A percentile compares a stretch with the other conserved stretches of the same genome.
phyloP scores from a whole-genome alignment of 92 coral and sea anemone genomes.

The Plumapathes pennacea region DNA sequence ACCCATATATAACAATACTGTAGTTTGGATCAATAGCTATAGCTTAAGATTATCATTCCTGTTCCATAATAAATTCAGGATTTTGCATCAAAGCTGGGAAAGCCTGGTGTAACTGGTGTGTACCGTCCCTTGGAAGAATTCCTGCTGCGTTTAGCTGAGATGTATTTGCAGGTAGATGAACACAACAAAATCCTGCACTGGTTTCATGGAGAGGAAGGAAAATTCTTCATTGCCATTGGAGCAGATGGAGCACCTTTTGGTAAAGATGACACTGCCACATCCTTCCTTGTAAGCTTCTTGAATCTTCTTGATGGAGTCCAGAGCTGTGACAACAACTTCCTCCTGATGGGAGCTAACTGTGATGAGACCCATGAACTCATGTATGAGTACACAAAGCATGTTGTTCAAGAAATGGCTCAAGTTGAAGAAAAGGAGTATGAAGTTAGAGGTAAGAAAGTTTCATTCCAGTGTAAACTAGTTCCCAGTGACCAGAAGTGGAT shows the following conservation, averaged over 20 bases:
- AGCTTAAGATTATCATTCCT: no score
- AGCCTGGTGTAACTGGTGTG: slow-evolving; percentile 31
- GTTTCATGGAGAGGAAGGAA: slow-evolving; percentile 37
- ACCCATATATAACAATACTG: no score
- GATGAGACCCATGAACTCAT: slow-evolving; percentile 40
- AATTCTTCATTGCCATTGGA: slow-evolving; percentile 38
- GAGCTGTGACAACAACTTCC: slow-evolving; percentile 43
- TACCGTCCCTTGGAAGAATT: slow-evolving; percentile 35
- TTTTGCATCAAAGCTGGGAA: no score
- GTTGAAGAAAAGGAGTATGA: slow-evolving; percentile 24
- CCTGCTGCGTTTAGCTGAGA: slow-evolving; percentile 26
- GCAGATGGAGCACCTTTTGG: slow-evolving; percentile 58
- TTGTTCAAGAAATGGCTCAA: slow-evolving; percentile 27
- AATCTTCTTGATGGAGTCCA: slow-evolving; percentile 37
- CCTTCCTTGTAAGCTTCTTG: slow-evolving; percentile 35
- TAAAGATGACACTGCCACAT: slow-evolving; percentile 50
- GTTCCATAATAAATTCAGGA: no score
- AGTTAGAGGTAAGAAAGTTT: slow-evolving; percentile 7
- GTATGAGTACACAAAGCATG: slow-evolving; percentile 44
- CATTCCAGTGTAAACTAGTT: slow-evolving; percentile 34
- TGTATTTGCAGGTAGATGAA: slow-evolving; percentile 22
- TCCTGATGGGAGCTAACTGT: slow-evolving; percentile 53
- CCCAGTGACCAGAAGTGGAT: slow-evolving; percentile 57
- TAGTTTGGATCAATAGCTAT: no score
- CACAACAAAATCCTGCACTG: slow-evolving; percentile 24